Percentiles rank a stretch among this genome's conserved stretches.
These are phyloP conservation scores for Drosophila sp. DNA, from an alignment of 1,140 invertebrate genomes.

Conservation along the genomic window DNA sequence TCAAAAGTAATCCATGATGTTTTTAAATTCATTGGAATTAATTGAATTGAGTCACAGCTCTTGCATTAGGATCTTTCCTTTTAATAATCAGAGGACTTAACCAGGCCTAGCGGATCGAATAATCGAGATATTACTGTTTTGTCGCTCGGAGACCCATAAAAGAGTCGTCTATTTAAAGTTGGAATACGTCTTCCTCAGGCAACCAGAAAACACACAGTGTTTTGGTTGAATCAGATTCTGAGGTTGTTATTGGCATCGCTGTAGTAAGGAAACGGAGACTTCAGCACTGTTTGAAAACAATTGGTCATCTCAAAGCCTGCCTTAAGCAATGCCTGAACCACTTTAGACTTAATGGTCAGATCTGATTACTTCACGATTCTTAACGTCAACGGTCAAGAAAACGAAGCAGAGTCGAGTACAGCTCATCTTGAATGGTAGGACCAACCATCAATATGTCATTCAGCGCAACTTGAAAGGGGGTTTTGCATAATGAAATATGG, in stretches of 20 bases:
- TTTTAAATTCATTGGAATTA: too few species aligned
- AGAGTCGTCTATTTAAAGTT: not conserved
- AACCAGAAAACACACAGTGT: not conserved
- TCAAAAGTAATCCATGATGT: too few species aligned
- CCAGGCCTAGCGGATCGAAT: not conserved
- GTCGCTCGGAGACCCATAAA: constrained; percentile 14
- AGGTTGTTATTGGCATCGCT: not conserved
- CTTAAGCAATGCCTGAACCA: too few species aligned
- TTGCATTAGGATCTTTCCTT: too few species aligned
- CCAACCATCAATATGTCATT: not conserved
- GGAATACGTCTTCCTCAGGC: not conserved
- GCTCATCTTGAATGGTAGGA: constrained; percentile 4
- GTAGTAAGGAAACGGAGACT: too few species aligned
- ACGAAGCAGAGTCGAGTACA: not conserved
- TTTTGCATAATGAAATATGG: not conserved
- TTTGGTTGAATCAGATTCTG: not conserved
- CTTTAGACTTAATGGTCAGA: too few species aligned
- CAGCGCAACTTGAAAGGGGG: not conserved
- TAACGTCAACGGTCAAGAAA: not conserved
- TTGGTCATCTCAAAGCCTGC: too few species aligned
- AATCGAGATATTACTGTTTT: not conserved
- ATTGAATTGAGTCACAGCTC: too few species aligned
- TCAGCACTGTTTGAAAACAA: too few species aligned
- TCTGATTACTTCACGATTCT: not conserved
- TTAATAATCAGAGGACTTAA: not conserved